A percentile compares a stretch with the other conserved stretches of the same genome.
Evolutionary conservation across 1,140 invertebrate genomes (phyloP).

Genomic region (Drosophila rhopaloa): DNA sequence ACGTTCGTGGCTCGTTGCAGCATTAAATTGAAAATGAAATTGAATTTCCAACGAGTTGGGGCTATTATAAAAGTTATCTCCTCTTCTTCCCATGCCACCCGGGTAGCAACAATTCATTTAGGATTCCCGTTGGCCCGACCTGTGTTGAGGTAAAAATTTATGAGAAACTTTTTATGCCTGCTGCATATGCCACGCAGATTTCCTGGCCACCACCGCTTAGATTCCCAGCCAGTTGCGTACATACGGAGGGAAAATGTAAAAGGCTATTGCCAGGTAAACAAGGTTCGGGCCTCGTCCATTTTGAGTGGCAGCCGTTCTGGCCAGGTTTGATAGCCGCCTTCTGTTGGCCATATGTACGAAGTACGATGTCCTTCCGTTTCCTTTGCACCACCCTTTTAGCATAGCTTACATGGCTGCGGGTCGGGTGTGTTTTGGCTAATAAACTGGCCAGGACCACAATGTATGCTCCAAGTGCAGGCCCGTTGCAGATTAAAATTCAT

Average conservation of each 20-base stretch:
- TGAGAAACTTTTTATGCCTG: constrained; percentile 69
- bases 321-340: constrained; percentile 44
- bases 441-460: constrained; percentile 43
- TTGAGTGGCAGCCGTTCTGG: constrained; percentile 59
- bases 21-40: constrained; percentile 82
- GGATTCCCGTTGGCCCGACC: constrained; percentile 35
- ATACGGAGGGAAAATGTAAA: constrained; percentile 12
- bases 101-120: constrained; percentile 72
- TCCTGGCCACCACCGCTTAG: constrained; percentile 20
- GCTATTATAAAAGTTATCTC: constrained; percentile 65
- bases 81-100: constrained; percentile 13
- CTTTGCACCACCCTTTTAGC: constrained; percentile 19
- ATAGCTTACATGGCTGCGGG: constrained; percentile 47
- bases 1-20: constrained; percentile 65
- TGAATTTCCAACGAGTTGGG: constrained; percentile 67
- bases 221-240: constrained; percentile 33
- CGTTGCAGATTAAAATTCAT: constrained; percentile 65
- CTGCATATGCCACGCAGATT: constrained; percentile 56
- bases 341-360: constrained; percentile 27
- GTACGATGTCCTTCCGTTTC: constrained; percentile 9
- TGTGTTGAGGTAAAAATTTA: constrained; percentile 58
- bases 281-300: constrained; percentile 13
- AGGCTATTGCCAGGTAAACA: constrained; percentile 27
- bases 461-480: constrained; percentile 3
- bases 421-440: constrained; percentile 54